Evolutionary conservation across 2,888 invertebrate species (phyloP), one percentile per base, ranked within the genome.

Genomic region (Drosophila helvetica): DNA sequence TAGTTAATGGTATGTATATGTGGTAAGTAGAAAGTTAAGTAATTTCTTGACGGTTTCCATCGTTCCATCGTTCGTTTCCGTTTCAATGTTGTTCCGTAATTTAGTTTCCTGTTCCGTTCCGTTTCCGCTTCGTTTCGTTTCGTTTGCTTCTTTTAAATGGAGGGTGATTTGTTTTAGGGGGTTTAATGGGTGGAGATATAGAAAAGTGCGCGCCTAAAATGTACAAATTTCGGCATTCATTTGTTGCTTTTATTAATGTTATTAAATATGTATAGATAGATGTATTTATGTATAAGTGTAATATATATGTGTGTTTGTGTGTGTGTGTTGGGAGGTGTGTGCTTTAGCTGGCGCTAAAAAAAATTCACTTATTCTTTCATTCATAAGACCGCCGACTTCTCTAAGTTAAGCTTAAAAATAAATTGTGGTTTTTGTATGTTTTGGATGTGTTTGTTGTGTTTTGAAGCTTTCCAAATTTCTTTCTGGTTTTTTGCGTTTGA

Each of bases 361-460:
- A 62, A 70, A 73, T 79, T 75, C 59, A 74, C 50, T 73, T 85
- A 58, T 69, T 61, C 61, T 61, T 87, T 75, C 86, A 87, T 85
- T 85, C 64, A 79, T 79, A 79, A 75, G 86, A 87, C 69, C 59
- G 74, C 69, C 59, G 74, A 75, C 55, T 65, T 71, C 59, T 70
- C 38, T 38, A 38, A 38, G 6, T n/a, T 38, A 38, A 15, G 27
- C 82, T 87, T 83, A 83, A 85, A 72, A 68, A 53, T 87, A 85
- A 67, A 67, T 66, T 51, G 38, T 38, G 47, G 54, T 43, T 55
- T 55, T 55, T 48, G 30, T 67, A 38, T 53, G 19, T 60, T 27
- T 71, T 46, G 58, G 17, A 46, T 56, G 22, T 33, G 27, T 42
- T 19, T 53, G 18, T 53, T 33, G 18, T 46, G 45, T 62, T 18